These are phyloP conservation scores for Anthophora plumipes DNA, from an alignment of 2,888 invertebrate genomes.

Conservation along the genomic window DNA sequence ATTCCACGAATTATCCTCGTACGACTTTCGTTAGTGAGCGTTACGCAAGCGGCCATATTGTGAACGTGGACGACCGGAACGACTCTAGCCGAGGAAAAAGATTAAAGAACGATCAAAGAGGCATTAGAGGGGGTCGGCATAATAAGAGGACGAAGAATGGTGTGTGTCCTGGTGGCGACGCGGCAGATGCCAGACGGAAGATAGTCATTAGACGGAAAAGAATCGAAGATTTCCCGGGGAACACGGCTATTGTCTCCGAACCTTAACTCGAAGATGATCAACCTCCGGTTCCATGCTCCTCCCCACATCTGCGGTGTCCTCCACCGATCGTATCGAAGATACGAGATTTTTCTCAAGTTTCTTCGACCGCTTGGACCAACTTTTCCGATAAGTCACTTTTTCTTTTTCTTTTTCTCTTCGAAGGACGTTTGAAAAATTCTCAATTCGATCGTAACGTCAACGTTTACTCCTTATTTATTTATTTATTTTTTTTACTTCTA, in stretches of 20 bases:
- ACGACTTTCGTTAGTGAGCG: not conserved
- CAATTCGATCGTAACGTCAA: no score
- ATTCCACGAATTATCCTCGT: not conserved
- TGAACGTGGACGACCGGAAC: not conserved
- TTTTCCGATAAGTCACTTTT: constrained; percentile 59
- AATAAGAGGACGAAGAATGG: constrained; percentile 42
- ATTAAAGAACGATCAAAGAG: constrained; percentile 38
- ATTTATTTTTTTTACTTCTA: no score
- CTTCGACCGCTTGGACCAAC: constrained; percentile 35
- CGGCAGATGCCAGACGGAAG: constrained; percentile 75
- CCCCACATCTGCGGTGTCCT: constrained; percentile 14
- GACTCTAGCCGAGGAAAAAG: not conserved
- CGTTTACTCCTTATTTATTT: no score
- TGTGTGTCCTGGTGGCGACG: constrained; percentile 59
- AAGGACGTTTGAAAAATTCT: not conserved
- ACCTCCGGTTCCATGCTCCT: constrained; percentile 33
- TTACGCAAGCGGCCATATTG: constrained; percentile 8
- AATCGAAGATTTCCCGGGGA: constrained; percentile 63
- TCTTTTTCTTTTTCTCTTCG: constrained; percentile 32
- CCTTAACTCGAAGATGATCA: constrained; percentile 73
- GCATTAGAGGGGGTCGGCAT: constrained; percentile 31
- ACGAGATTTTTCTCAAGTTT: constrained; percentile 56
- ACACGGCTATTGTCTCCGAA: constrained; percentile 67
- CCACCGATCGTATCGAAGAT: constrained; percentile 73
- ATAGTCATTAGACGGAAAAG: constrained; percentile 70